phyloP scores from a whole-genome alignment of 2,888 invertebrate species.

The Schizaphis graminum region DNA sequence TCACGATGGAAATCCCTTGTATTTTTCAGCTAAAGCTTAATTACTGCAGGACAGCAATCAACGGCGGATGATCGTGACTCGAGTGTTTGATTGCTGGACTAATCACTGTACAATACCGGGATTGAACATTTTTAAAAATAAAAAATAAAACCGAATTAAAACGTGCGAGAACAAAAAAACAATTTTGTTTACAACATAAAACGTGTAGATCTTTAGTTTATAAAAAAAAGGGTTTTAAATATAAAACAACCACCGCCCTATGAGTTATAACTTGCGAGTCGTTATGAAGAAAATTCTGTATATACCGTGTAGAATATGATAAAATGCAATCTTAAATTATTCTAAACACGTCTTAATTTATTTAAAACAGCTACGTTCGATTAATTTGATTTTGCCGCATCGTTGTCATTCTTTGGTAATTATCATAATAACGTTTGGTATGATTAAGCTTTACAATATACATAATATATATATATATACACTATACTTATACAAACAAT shows the following conservation, averaged over 20 bases:
- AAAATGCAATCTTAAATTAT: constrained; percentile 15
- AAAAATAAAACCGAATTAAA: not conserved
- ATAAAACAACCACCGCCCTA: not conserved
- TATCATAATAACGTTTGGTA: constrained; percentile 7
- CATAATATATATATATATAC: too few species aligned
- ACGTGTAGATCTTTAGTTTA: not conserved
- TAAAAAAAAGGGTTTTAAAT: constrained; percentile 23
- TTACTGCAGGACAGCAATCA: constrained; percentile 30
- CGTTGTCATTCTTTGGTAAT: not conserved
- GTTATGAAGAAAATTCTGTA: not conserved
- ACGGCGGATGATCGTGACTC: constrained; percentile 31
- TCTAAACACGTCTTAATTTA: constrained; percentile 29
- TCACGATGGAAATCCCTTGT: not conserved
- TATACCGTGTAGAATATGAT: not conserved
- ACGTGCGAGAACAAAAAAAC: constrained; percentile 11
- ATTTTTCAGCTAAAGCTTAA: constrained; percentile 26
- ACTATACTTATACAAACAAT: not conserved
- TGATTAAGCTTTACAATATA: not conserved
- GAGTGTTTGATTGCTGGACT: constrained; percentile 24
- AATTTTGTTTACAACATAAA: not conserved
- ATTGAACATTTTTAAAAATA: constrained; percentile 13
- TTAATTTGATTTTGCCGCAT: constrained; percentile 23
- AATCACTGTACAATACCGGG: not conserved
- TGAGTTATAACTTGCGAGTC: not conserved
- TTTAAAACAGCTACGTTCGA: not conserved